Base-by-base conservation (phyloP, 2,113 vertebrate genomes). In the Cynoglossus semilaevis region DNA sequence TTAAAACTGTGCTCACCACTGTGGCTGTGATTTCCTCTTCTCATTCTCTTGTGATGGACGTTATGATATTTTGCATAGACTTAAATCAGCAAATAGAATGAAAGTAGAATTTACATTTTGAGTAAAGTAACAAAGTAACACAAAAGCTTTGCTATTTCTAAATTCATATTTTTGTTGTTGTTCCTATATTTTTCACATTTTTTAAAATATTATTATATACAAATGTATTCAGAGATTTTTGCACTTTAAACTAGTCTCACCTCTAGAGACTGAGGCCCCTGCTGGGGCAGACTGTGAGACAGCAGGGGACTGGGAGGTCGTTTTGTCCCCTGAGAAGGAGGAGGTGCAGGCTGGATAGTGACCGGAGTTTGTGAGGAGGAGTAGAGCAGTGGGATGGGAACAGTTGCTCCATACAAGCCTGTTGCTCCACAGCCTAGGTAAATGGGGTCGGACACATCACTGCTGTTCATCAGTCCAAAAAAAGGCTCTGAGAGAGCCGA, bases 391-490 rank as follows among this genome's bases (percentile, higher is more conserved):
- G 72, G 70, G 11, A 63, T 50, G 8, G 65, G 57, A 12, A 14
- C 45, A 0, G 67, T 38, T n/a, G 82, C 72, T 37, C 60, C 67
- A 37, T 56, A 74, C 34, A 80, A 13, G 22, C 74, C 81, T 0
- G 71, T n/a, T 1, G 29, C 58, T 10, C 62, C 83, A 19, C 66
- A 67, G 1, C 64, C 76, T 52, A 82, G 37, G 50, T 76, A 76
- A 15, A 78, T 46, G 0, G 80, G 65, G 56, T 86, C 80, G 8
- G 79, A 74, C 42, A 82, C 38, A 55, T 88, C 82, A 13, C 61
- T 65, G 70, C 53, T 73, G 70, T 51, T 74, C 17, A 55, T 58
- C 48, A 80, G 61, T 40, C 70, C 65, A 15, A 69, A 10, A 10
- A 62, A 46, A 13, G 73, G 67, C 59, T 79, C 83, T 0, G 65